Evolutionary conservation across 2,797 vertebrate genomes (phyloP).

Genomic region (Pygocentrus nattereri): DNA sequence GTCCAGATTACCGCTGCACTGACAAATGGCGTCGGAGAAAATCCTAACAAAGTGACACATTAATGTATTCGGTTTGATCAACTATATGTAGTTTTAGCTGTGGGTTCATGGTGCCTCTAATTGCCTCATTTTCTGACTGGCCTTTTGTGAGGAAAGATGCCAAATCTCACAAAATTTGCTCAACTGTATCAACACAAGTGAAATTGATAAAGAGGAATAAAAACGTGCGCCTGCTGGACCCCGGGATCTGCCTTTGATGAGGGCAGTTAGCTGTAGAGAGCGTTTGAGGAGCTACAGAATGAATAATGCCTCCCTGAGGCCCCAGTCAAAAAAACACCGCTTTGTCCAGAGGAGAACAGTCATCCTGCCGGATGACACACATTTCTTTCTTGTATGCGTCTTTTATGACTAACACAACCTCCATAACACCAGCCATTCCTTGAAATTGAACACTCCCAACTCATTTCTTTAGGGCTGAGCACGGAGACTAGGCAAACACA

Average conservation of each 20-base stretch:
- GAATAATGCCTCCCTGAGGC: slow-evolving; percentile 17
- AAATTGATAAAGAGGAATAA: neutral
- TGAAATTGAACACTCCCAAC: too few relatives aligned
- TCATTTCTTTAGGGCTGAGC: too few relatives aligned
- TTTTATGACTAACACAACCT: neutral
- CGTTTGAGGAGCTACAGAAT: neutral
- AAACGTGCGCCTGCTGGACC: neutral
- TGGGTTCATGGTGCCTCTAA: neutral
- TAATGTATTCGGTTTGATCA: slow-evolving; percentile 3
- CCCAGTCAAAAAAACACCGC: neutral
- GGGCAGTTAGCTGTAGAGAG: neutral
- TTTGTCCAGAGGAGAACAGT: neutral
- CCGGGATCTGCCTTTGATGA: neutral
- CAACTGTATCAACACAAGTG: slow-evolving; percentile 12
- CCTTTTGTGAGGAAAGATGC: neutral
- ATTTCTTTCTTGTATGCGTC: neutral
- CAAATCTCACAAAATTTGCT: slow-evolving; percentile 8
- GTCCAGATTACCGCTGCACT: slow-evolving; percentile 15
- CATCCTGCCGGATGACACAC: neutral
- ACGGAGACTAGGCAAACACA: neutral
- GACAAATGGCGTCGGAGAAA: slow-evolving; percentile 16
- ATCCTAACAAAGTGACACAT: slow-evolving; percentile 21
- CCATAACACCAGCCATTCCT: neutral
- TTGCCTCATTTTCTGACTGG: neutral
- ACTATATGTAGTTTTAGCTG: slow-evolving; percentile 1